Conservation (phyloP, 2,797 vertebrate genomes). For the Mormyrus proboscirostris region DNA sequence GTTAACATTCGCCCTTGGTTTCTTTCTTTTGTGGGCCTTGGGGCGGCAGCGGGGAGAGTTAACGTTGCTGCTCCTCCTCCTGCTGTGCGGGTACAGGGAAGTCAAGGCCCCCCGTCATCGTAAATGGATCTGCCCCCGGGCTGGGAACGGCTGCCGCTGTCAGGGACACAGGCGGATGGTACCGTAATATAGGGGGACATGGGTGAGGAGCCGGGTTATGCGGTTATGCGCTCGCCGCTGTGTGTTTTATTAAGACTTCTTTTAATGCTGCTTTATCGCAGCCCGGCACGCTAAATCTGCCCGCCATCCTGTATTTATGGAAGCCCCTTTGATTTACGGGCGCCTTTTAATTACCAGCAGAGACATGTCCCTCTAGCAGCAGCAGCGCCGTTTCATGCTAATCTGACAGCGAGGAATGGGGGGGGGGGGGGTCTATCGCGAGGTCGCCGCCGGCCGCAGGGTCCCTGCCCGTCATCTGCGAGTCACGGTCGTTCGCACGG, state of each 20-base stretch:
- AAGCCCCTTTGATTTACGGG: conserved; percentile 17
- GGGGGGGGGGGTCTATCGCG: neutral
- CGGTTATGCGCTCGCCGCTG: neutral
- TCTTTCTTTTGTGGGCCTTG: neutral
- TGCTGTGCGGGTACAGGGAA: neutral
- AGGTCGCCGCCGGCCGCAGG: neutral
- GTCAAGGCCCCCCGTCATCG: conserved; percentile 28
- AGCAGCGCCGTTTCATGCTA: neutral
- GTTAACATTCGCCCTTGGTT: neutral
- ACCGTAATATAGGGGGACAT: conserved; percentile 22
- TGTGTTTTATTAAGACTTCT: conserved; percentile 28
- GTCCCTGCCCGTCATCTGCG: neutral
- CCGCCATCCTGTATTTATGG: conserved; percentile 21
- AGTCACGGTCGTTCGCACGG: neutral
- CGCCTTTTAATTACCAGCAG: conserved; percentile 22
- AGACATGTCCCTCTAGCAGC: conserved; percentile 6
- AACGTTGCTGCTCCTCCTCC: neutral
- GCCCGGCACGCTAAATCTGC: conserved; percentile 14
- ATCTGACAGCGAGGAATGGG: neutral
- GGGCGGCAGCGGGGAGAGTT: neutral
- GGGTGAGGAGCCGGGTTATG: conserved; percentile 16
- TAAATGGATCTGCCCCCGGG: conserved; percentile 13
- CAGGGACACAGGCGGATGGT: conserved; percentile 4
- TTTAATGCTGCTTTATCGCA: conserved; percentile 23
- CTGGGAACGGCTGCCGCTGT: neutral